Evolutionary conservation across 2,888 invertebrate species (phyloP).

Genomic region (Synergus umbraculus): DNA sequence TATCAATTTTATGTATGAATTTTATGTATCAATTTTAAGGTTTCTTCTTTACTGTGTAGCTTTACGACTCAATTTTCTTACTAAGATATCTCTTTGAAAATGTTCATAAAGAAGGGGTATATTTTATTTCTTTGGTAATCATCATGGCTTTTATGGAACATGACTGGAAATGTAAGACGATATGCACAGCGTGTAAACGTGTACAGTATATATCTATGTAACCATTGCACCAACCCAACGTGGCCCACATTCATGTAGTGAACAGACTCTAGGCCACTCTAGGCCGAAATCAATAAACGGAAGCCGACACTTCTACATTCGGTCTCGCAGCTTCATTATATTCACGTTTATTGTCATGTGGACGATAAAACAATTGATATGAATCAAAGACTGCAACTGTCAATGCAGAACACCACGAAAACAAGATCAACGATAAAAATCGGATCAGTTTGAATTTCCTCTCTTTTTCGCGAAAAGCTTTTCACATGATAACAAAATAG

Average conservation of each 20-base stretch:
- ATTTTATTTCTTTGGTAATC: slow-evolving; percentile 17
- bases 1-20: no score
- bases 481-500: neutral
- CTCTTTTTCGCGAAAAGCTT: neutral
- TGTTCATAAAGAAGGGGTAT: neutral
- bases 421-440: neutral
- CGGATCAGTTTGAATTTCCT: neutral
- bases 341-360: slow-evolving; percentile 42
- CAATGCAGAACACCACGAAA: neutral
- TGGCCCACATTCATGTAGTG: slow-evolving; percentile 69
- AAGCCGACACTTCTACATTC: slow-evolving; percentile 69
- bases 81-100: slow-evolving; percentile 14
- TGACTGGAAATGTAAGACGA: slow-evolving; percentile 19
- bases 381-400: neutral
- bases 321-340: slow-evolving; percentile 50
- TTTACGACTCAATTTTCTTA: slow-evolving; percentile 19
- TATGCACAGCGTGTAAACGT: slow-evolving; percentile 43
- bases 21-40: no score
- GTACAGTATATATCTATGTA: slow-evolving; percentile 40
- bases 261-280: slow-evolving; percentile 54
- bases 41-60: neutral
- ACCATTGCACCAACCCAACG: slow-evolving; percentile 51
- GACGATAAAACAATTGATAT: neutral
- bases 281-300: slow-evolving; percentile 75
- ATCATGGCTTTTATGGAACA: slow-evolving; percentile 20